phyloP scores from a whole-genome alignment of 2,797 vertebrate genomes.

The Phrynocephalus forsythii region DNA sequence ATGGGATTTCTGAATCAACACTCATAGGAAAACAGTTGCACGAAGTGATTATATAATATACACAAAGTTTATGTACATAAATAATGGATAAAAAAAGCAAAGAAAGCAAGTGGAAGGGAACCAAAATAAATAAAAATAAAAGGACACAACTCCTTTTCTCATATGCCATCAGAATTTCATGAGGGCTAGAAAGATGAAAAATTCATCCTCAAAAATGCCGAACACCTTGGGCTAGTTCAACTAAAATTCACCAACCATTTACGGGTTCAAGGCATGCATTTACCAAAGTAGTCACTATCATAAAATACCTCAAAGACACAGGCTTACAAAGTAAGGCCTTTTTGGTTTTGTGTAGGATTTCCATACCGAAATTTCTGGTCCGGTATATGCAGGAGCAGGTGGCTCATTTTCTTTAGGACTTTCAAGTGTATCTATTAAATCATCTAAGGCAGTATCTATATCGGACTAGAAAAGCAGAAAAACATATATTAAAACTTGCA shows the following conservation, averaged over 20 bases:
- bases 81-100: no score
- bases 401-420: conserved; percentile 66
- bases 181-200: neutral
- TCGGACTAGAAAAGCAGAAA: conserved; percentile 65
- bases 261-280: neutral
- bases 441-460: conserved; percentile 76
- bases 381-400: conserved; percentile 70
- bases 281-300: neutral
- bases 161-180: neutral
- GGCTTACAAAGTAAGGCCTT: neutral
- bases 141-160: no score
- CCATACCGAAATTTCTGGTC: conserved; percentile 75
- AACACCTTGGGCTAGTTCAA: neutral
- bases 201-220: no score
- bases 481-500: neutral
- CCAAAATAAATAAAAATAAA: neutral
- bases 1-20: neutral
- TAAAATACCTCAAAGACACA: neutral
- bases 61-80: neutral
- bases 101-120: neutral
- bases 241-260: neutral
- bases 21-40: no score
- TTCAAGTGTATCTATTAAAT: conserved; percentile 76
- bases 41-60: neutral
- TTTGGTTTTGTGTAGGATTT: neutral